phyloP scores from a whole-genome alignment of 2,797 vertebrate genomes.

The Todus mexicanus region DNA sequence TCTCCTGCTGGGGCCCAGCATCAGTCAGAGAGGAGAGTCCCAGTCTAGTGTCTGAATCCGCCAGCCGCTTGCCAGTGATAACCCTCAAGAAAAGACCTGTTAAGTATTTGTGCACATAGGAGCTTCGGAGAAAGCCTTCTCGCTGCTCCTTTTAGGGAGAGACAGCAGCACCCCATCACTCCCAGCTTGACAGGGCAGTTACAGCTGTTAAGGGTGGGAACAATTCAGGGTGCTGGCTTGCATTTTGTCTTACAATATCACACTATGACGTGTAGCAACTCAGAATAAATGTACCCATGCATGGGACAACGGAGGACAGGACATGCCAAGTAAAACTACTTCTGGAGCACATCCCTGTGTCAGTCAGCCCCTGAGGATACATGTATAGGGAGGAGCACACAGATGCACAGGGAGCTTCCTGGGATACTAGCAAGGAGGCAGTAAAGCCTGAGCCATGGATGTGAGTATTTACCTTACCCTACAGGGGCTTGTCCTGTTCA shows the following conservation, averaged over 20 bases:
- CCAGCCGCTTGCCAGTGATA: background rate
- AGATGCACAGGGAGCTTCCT: background rate
- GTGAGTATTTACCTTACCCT: background rate
- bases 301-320: background rate
- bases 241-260: background rate
- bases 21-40: background rate
- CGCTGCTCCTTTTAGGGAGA: background rate
- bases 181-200: background rate
- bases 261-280: background rate
- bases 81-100: background rate
- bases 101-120: background rate
- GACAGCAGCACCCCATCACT: background rate
- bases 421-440: background rate
- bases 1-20: background rate
- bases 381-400: accelerated
- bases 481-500: background rate
- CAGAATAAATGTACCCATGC: background rate
- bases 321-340: background rate
- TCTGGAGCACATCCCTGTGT: background rate
- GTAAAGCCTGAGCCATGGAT: background rate
- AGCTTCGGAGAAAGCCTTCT: background rate
- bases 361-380: background rate
- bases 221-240: background rate
- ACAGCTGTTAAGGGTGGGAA: background rate
- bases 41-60: background rate